Percentiles rank a stretch among this genome's conserved stretches.
Evolutionary conservation across 2,113 vertebrate species (phyloP).

Genomic region (Morone saxatilis): DNA sequence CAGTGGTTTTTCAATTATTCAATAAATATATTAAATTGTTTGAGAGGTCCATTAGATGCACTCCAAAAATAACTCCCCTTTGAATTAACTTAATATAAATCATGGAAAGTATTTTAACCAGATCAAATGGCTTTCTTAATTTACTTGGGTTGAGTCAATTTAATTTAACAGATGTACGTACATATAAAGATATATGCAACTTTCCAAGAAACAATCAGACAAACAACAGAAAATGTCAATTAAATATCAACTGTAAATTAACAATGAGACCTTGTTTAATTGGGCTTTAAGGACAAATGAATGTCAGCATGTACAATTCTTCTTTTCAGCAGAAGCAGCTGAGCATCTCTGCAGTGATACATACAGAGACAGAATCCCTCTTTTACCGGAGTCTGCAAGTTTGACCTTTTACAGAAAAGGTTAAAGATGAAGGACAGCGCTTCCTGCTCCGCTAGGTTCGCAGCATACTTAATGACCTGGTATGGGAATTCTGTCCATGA

Average conservation of each 20-base stretch:
- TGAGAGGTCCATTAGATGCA: no score
- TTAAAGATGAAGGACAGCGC: slow-evolving; percentile 38
- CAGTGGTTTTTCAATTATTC: no score
- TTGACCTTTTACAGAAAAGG: slow-evolving; percentile 66
- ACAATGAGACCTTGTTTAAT: not conserved
- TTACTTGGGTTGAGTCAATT: no score
- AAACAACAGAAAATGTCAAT: not conserved
- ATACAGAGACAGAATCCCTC: slow-evolving; percentile 3
- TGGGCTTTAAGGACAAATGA: not conserved
- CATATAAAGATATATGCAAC: not conserved
- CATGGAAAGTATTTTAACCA: no score
- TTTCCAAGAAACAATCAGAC: not conserved
- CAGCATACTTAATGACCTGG: slow-evolving; percentile 43
- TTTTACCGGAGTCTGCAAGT: slow-evolving; percentile 9
- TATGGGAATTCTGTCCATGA: slow-evolving; percentile 36
- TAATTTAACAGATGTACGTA: no score
- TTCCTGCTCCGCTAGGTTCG: slow-evolving; percentile 27
- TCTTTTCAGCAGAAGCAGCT: slow-evolving; percentile 2
- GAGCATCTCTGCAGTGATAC: slow-evolving; percentile 21
- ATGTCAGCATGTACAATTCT: not conserved
- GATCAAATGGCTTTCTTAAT: no score
- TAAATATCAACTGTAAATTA: not conserved
- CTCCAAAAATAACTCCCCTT: no score
- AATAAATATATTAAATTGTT: no score
- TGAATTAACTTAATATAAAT: no score